Evolutionary conservation across 2,113 vertebrate species (phyloP).

Genomic region (Nycticorax nycticorax): DNA sequence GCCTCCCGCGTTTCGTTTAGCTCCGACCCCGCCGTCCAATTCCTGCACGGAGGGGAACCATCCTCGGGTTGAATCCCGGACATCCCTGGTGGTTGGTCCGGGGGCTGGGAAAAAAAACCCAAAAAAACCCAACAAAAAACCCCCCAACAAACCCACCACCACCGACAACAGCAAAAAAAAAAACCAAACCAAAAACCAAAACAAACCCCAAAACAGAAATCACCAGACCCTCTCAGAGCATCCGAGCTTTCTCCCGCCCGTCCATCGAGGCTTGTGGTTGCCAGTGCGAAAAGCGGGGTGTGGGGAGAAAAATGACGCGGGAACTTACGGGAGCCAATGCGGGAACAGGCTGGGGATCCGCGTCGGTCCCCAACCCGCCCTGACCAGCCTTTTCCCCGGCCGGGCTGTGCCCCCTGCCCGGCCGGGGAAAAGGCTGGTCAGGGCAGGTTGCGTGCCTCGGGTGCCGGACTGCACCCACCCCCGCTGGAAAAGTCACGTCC

Average conservation of each 20-base stretch:
- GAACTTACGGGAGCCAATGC: constrained; percentile 72
- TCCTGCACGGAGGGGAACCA: constrained; percentile 70
- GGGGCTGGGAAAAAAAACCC: background rate
- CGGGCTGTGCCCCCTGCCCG: background rate
- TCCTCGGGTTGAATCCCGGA: constrained; percentile 75
- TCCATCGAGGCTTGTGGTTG: constrained; percentile 65
- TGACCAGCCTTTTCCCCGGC: background rate
- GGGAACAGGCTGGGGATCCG: constrained; percentile 32
- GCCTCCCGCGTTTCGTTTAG: constrained; percentile 77
- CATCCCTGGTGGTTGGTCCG: constrained; percentile 74
- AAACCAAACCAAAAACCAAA: too few relatives aligned
- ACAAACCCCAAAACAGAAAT: too few relatives aligned
- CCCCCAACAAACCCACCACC: background rate
- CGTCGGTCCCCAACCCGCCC: constrained; percentile 43
- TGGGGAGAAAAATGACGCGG: constrained; percentile 71
- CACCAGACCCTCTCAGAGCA: constrained; percentile 19
- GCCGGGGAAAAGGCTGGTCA: background rate
- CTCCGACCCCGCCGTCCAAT: constrained; percentile 75
- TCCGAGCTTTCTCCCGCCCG: constrained; percentile 45
- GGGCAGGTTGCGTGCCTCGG: background rate
- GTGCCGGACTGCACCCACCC: background rate
- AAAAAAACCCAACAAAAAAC: background rate
- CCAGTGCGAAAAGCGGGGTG: constrained; percentile 31
- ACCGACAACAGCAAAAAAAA: too few relatives aligned
- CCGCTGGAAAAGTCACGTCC: background rate